These are phyloP conservation scores for Brienomyrus longianalis DNA, from an alignment of 2,113 vertebrate species.

Conservation along the genomic window DNA sequence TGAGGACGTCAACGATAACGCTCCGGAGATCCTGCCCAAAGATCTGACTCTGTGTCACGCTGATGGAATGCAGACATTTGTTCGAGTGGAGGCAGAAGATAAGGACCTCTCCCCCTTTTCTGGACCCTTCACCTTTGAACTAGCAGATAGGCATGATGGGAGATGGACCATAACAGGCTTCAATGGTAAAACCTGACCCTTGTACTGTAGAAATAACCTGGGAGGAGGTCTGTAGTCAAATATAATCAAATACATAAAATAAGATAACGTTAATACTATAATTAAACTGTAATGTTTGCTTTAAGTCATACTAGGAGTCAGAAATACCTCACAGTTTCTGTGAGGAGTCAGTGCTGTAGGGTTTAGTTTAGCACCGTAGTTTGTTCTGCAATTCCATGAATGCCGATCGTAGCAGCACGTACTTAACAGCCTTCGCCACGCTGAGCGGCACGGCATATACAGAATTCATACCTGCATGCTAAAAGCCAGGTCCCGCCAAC, in stretches of 20 bases:
- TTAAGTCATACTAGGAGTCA: background rate
- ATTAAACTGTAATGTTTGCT: background rate
- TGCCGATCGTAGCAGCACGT: background rate
- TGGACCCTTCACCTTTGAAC: conserved; percentile 61
- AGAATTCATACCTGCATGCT: background rate
- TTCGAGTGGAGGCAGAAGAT: conserved; percentile 55
- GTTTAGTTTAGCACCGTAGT: background rate
- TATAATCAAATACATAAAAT: too few relatives aligned
- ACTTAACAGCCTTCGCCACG: background rate
- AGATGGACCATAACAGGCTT: conserved; percentile 56
- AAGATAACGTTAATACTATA: background rate
- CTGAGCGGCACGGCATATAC: background rate
- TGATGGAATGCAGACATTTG: conserved; percentile 47
- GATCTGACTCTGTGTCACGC: conserved; percentile 59
- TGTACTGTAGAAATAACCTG: background rate
- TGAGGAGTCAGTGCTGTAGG: background rate
- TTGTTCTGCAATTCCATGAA: background rate
- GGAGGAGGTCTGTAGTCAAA: background rate
- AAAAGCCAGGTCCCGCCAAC: background rate
- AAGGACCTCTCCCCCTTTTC: conserved; percentile 55
- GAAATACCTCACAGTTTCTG: background rate
- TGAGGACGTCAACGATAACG: conserved; percentile 69
- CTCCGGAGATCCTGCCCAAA: conserved; percentile 40
- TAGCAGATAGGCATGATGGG: conserved; percentile 37
- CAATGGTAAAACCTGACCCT: conserved; percentile 53